phyloP scores from a whole-genome alignment of 2,888 invertebrate species.

The Phaedon cochleariae region DNA sequence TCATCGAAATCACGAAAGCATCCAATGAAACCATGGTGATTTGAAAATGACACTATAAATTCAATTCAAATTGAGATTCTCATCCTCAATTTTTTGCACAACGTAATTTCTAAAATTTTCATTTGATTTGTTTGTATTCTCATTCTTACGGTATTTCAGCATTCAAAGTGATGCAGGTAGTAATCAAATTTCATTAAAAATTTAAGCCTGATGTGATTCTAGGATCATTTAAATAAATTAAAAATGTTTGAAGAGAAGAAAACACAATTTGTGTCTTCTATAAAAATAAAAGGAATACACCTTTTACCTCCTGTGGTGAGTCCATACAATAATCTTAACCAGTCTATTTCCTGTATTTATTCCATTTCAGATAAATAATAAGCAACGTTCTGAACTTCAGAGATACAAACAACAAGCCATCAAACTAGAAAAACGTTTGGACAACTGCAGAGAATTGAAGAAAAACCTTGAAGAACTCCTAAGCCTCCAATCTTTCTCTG shows the following conservation, averaged over 20 bases:
- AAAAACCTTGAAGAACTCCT: constrained; percentile 47
- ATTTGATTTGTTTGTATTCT: not conserved
- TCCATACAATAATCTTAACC: constrained; percentile 37
- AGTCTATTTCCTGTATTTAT: not conserved
- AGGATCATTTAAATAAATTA: no score
- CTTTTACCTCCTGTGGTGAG: constrained; percentile 81
- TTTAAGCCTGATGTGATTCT: no score
- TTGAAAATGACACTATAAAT: no score
- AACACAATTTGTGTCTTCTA: constrained; percentile 69
- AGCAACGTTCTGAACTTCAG: constrained; percentile 71
- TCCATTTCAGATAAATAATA: constrained; percentile 70
- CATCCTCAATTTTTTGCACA: no score
- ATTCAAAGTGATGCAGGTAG: no score
- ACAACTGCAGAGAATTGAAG: constrained; percentile 60
- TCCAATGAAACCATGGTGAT: no score
- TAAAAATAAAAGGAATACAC: constrained; percentile 76
- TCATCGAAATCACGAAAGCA: no score
- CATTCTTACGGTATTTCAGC: not conserved
- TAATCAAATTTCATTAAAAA: not conserved
- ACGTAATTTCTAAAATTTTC: no score
- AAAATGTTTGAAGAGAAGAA: not conserved
- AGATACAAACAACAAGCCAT: constrained; percentile 73
- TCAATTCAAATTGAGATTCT: no score
- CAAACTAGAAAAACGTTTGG: constrained; percentile 70
- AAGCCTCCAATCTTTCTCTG: constrained; percentile 33